Evolutionary conservation across 2,888 invertebrate species (phyloP).

Genomic region (Cremastobaeus sp.): DNA sequence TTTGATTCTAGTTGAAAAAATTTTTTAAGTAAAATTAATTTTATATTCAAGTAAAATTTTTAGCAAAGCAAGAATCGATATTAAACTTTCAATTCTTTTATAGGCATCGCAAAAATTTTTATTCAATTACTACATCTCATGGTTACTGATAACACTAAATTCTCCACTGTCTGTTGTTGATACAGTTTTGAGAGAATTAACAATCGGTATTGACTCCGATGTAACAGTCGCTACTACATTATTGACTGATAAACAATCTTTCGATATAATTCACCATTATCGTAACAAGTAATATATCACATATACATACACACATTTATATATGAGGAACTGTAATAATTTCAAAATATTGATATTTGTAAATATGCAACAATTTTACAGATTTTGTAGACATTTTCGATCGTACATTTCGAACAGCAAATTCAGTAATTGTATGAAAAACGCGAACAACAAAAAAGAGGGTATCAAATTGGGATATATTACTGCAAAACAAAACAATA

Average conservation of each 20-base stretch:
- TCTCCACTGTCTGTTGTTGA: slow-evolving; percentile 70
- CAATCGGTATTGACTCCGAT: slow-evolving; percentile 76
- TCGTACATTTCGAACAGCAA: too few relatives aligned
- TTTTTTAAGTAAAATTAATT: too few relatives aligned
- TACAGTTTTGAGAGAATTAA: slow-evolving; percentile 69
- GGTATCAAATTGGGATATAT: slow-evolving; percentile 66
- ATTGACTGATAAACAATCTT: slow-evolving; percentile 52
- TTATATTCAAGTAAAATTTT: too few relatives aligned
- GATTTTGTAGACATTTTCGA: slow-evolving; percentile 60
- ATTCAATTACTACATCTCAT: slow-evolving; percentile 74
- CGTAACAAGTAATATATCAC: slow-evolving; percentile 70
- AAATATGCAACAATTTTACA: slow-evolving; percentile 22
- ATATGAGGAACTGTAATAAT: background rate
- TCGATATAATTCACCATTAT: slow-evolving; percentile 50
- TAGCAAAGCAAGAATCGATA: too few relatives aligned
- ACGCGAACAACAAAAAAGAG: slow-evolving; percentile 23
- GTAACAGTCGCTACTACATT: slow-evolving; percentile 72
- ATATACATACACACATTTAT: too few relatives aligned
- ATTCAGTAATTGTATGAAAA: slow-evolving; percentile 34
- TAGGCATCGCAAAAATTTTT: slow-evolving; percentile 74
- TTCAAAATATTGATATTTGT: background rate
- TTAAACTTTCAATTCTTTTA: slow-evolving; percentile 1
- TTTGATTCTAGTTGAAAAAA: too few relatives aligned
- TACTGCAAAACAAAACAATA: slow-evolving; percentile 63
- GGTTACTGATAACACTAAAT: slow-evolving; percentile 73